Percentiles rank a stretch among this genome's conserved stretches.
phyloP scores from a whole-genome alignment of 2,797 vertebrate genomes.

The Semaprochilodus insignis region DNA sequence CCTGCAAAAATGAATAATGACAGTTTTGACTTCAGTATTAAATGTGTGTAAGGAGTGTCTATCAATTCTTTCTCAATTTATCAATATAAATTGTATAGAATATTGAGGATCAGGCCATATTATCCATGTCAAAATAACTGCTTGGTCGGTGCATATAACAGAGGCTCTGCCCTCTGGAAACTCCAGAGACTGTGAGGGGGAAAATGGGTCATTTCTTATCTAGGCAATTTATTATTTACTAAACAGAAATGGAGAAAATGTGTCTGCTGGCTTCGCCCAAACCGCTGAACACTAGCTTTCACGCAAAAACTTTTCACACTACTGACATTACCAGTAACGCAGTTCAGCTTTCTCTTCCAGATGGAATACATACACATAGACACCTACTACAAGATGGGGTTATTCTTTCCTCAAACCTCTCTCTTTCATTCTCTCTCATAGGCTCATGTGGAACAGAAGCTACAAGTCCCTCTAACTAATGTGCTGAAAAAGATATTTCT shows the following conservation, averaged over 20 bases:
- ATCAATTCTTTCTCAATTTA: background rate
- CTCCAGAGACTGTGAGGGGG: background rate
- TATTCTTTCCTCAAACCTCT: background rate
- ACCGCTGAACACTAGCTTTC: background rate
- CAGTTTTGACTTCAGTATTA: too few species aligned
- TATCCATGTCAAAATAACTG: background rate
- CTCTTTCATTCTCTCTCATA: background rate
- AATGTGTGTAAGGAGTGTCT: background rate
- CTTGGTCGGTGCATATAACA: constrained; percentile 2
- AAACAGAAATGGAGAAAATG: constrained; percentile 47
- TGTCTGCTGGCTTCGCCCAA: constrained; percentile 18
- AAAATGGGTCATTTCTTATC: constrained; percentile 20
- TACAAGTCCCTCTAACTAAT: background rate
- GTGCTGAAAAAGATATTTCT: background rate
- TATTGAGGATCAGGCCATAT: background rate
- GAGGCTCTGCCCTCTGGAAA: background rate
- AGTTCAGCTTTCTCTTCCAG: background rate
- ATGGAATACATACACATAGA: background rate
- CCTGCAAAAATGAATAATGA: too few species aligned
- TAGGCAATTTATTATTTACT: constrained; percentile 52
- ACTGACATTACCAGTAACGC: background rate
- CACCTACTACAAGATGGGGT: background rate
- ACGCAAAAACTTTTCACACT: background rate
- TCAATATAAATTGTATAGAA: background rate
- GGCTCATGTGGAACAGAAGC: background rate